Percentiles rank a stretch among this genome's conserved stretches.
Evolutionary conservation across 2,113 vertebrate genomes (phyloP).

Genomic region (Cinclus mexicanus): DNA sequence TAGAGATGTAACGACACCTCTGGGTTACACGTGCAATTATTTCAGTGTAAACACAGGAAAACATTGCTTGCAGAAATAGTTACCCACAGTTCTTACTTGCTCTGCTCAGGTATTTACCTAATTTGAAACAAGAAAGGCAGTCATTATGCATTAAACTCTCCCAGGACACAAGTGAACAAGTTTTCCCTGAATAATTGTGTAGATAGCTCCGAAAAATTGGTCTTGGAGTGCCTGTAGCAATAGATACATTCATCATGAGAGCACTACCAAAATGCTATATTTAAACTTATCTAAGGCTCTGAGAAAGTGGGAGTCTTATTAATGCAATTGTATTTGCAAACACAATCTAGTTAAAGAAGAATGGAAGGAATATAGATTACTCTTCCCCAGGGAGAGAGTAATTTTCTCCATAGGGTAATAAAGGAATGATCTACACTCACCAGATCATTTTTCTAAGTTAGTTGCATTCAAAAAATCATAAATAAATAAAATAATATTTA

Average conservation of each 20-base stretch:
- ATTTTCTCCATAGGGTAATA: constrained; percentile 37
- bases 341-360: constrained; percentile 39
- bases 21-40: neutral
- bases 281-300: constrained; percentile 34
- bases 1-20: neutral
- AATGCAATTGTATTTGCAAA: constrained; percentile 56
- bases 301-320: constrained; percentile 35
- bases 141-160: constrained; percentile 1
- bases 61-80: neutral
- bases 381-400: neutral
- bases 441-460: constrained; percentile 39
- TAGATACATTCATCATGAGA: constrained; percentile 6
- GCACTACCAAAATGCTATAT: constrained; percentile 14
- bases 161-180: neutral
- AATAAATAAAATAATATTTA: neutral
- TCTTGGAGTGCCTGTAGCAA: neutral
- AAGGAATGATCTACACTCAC: neutral
- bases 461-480: neutral
- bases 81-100: neutral
- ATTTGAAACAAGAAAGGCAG: neutral
- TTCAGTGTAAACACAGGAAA: neutral
- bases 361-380: constrained; percentile 25
- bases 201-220: constrained; percentile 22
- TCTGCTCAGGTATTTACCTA: neutral
- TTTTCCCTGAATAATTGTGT: neutral